Conservation (phyloP, 2,888 invertebrate species). For the Pegoplata infirma region DNA sequence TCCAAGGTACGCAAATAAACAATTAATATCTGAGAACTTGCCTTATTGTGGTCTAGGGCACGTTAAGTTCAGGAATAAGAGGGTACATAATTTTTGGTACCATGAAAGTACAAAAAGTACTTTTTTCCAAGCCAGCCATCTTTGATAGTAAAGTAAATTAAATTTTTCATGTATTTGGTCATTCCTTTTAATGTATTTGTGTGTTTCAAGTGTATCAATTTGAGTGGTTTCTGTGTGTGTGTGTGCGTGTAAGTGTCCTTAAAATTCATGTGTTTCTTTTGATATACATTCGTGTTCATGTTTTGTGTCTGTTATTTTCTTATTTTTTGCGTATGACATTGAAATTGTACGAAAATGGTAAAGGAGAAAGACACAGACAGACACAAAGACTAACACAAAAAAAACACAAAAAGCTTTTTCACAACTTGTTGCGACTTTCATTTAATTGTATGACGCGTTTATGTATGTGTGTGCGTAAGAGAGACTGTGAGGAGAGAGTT, state of each 20-base stretch:
- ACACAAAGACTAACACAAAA: background rate
- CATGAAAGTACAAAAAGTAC: too few species aligned
- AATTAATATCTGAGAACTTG: too few species aligned
- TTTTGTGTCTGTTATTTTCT: conserved; percentile 11
- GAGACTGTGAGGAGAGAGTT: background rate
- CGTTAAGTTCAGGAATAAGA: too few species aligned
- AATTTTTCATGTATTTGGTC: too few species aligned
- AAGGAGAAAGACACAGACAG: background rate
- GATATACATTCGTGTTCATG: background rate
- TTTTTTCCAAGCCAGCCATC: too few species aligned
- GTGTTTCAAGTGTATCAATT: background rate
- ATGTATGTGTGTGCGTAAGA: conserved; percentile 5
- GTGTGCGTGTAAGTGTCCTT: conserved; percentile 15
- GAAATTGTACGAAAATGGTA: conserved; percentile 37
- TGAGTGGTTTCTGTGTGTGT: background rate
- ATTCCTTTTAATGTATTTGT: background rate
- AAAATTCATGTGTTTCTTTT: conserved; percentile 42
- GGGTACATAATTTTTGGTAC: too few species aligned
- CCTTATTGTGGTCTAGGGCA: too few species aligned
- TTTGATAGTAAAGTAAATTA: too few species aligned
- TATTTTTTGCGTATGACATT: conserved; percentile 57
- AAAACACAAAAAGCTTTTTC: conserved; percentile 67
- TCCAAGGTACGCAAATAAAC: too few species aligned
- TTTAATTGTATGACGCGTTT: conserved; percentile 27
- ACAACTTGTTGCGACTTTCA: conserved; percentile 75